A percentile compares a stretch with the other conserved stretches of the same genome.
Conservation (phyloP, 2,113 vertebrate genomes). For the Tachycineta bicolor region DNA sequence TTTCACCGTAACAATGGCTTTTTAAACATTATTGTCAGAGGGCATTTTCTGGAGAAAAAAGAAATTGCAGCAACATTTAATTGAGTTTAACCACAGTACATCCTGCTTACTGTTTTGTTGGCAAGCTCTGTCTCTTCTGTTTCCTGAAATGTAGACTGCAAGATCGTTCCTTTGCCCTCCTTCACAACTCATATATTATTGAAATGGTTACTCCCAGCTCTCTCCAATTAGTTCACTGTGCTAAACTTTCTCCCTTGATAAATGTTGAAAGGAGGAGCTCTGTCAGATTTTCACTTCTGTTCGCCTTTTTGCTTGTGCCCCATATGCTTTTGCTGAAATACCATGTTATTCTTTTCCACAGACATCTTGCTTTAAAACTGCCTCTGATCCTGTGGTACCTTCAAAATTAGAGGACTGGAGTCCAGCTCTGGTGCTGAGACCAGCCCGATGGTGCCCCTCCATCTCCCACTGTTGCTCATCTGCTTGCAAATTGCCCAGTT, state of each 20-base stretch:
- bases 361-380: background rate
- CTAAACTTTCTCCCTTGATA: background rate
- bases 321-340: background rate
- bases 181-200: background rate
- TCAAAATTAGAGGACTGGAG: background rate
- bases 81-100: background rate
- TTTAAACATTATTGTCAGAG: background rate
- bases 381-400: background rate
- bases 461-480: background rate
- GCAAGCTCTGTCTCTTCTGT: background rate
- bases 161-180: background rate
- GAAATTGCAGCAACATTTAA: background rate
- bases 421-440: accelerated
- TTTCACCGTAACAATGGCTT: background rate
- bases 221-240: background rate
- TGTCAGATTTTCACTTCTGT: background rate
- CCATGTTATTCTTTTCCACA: background rate
- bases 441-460: accelerated
- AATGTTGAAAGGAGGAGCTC: background rate
- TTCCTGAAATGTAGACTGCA: background rate
- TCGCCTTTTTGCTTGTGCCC: background rate
- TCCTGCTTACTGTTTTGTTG: background rate
- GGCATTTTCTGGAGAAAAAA: background rate
- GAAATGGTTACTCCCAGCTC: background rate
- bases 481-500: background rate